Percentiles rank a stretch among this genome's conserved stretches.
These are phyloP conservation scores for Melinaea menophilus DNA, from an alignment of 2,888 invertebrate species.

Conservation along the genomic window DNA sequence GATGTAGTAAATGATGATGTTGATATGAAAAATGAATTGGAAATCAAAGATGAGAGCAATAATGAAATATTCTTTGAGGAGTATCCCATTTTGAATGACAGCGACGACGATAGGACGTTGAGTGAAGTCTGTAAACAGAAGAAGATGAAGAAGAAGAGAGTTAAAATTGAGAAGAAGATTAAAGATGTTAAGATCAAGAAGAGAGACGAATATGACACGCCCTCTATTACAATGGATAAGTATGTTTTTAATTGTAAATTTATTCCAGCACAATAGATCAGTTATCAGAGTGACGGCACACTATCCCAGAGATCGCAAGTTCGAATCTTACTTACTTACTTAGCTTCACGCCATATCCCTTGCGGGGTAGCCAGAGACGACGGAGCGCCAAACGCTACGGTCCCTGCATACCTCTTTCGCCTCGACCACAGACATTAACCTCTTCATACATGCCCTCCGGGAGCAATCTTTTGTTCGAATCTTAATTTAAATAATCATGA, in stretches of 20 bases:
- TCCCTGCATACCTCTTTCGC: no score
- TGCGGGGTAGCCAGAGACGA: no score
- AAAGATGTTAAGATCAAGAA: constrained; percentile 36
- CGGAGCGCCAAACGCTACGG: no score
- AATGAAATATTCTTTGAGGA: constrained; percentile 57
- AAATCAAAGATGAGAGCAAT: constrained; percentile 46
- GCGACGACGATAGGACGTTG: constrained; percentile 50
- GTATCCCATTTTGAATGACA: constrained; percentile 46
- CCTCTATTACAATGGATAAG: constrained; percentile 51
- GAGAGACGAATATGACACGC: constrained; percentile 38
- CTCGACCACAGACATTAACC: no score
- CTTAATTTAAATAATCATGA: no score
- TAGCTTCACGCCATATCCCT: no score
- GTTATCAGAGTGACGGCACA: no score
- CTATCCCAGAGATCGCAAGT: no score
- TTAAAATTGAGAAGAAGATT: constrained; percentile 36
- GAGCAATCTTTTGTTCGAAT: no score
- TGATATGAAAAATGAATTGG: constrained; percentile 34
- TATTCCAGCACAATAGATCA: not conserved
- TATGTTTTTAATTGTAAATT: constrained; percentile 30
- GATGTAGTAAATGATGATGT: constrained; percentile 11
- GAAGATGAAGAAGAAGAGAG: constrained; percentile 38
- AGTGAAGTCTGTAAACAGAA: constrained; percentile 49
- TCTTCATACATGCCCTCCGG: no score
- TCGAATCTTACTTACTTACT: no score